A percentile compares a stretch with the other conserved stretches of the same genome.
Evolutionary conservation across 92 coral and sea anemone genomes (phyloP).

Genomic region (Epizoanthus ramosus): DNA sequence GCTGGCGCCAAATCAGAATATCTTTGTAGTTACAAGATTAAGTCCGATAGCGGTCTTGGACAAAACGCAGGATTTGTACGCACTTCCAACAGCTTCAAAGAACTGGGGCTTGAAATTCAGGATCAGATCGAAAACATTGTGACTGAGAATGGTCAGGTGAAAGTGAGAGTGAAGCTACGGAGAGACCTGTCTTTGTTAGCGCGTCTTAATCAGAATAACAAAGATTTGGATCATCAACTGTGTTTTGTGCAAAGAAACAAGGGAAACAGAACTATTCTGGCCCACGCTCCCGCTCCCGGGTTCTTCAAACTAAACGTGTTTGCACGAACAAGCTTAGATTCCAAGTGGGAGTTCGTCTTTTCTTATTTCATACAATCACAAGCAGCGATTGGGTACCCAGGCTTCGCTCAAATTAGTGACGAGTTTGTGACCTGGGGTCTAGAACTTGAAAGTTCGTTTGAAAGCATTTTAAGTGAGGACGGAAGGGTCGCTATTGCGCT

Average conservation of each 20-base stretch:
- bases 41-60: slow-evolving; percentile 66
- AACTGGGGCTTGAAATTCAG: slow-evolving; percentile 63
- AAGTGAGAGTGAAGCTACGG: slow-evolving; percentile 55
- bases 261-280: slow-evolving; percentile 43
- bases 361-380: slow-evolving; percentile 61
- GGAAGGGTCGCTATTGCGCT: slow-evolving; percentile 64
- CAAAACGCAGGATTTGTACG: slow-evolving; percentile 82
- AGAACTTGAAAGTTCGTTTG: slow-evolving; percentile 74
- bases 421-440: slow-evolving; percentile 84
- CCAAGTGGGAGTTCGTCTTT: slow-evolving; percentile 64
- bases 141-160: slow-evolving; percentile 61
- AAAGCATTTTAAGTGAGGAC: slow-evolving; percentile 70
- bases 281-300: slow-evolving; percentile 78
- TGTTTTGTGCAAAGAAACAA: slow-evolving; percentile 71
- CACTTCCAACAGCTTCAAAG: slow-evolving; percentile 56
- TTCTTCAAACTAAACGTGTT: slow-evolving; percentile 70
- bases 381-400: slow-evolving; percentile 73
- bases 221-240: slow-evolving; percentile 61
- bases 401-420: slow-evolving; percentile 73
- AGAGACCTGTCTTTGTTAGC: slow-evolving; percentile 63
- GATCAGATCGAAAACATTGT: slow-evolving; percentile 70
- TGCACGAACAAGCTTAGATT: slow-evolving; percentile 68
- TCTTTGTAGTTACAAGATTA: slow-evolving; percentile 70
- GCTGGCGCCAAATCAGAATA: slow-evolving; percentile 57
- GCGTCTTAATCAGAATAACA: slow-evolving; percentile 62